Percentiles rank a stretch among this genome's conserved stretches.
These are phyloP conservation scores for Strix uralensis DNA, from an alignment of 2,113 vertebrate species.

Conservation along the genomic window DNA sequence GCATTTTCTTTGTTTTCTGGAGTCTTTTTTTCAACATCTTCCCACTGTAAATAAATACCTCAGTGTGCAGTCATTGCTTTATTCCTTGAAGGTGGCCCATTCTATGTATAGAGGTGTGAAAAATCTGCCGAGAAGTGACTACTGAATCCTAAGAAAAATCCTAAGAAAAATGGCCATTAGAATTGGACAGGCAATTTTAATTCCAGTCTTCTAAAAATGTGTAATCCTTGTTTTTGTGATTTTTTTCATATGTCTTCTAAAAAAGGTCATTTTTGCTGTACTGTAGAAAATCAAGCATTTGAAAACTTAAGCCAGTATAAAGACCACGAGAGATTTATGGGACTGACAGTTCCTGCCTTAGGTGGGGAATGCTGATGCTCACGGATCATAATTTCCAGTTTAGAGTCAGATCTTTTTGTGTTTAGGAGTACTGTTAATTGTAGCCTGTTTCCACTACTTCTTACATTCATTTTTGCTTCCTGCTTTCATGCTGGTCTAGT, in stretches of 20 bases:
- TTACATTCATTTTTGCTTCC: not conserved
- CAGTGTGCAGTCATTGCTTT: not conserved
- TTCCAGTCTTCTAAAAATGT: not conserved
- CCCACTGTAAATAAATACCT: not conserved
- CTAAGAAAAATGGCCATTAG: not conserved
- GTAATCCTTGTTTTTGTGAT: not conserved
- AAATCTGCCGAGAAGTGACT: not conserved
- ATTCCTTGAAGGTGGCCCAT: not conserved
- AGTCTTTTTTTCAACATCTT: not conserved
- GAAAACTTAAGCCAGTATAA: not conserved
- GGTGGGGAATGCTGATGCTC: not conserved
- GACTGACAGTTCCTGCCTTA: not conserved
- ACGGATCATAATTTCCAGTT: not conserved
- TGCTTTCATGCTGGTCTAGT: not conserved
- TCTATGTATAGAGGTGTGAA: not conserved
- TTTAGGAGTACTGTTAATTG: not conserved
- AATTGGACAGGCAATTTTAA: not conserved
- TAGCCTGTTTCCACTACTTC: not conserved
- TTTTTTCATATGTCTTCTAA: not conserved
- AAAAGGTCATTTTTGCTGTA: not conserved
- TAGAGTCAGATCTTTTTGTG: not conserved
- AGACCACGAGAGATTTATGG: not conserved
- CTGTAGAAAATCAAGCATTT: not conserved
- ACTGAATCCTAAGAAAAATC: not conserved
- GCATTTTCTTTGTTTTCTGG: not conserved